Evolutionary conservation across 2,888 invertebrate genomes (phyloP).

Genomic region (Lasius fuliginosus): DNA sequence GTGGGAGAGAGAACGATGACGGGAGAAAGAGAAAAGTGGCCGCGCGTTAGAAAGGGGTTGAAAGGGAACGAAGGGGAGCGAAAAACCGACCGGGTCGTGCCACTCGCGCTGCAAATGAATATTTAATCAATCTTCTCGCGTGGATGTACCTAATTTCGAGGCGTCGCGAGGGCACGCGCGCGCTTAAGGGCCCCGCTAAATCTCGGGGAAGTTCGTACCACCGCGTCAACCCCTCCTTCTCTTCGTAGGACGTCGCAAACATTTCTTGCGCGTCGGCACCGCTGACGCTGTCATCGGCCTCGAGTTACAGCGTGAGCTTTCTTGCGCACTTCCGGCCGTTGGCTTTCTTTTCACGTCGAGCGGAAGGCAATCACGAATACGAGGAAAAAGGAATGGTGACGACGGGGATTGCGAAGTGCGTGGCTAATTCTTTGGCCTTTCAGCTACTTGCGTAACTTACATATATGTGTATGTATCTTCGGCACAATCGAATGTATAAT

Average conservation of each 20-base stretch:
- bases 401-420: conserved; percentile 26
- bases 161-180: conserved; percentile 66
- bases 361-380: conserved; percentile 43
- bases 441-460: neutral
- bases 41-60: conserved; percentile 16
- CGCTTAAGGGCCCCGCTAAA: conserved; percentile 69
- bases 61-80: conserved; percentile 9
- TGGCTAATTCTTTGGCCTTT: conserved; percentile 28
- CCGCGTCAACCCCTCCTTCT: neutral
- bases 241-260: neutral
- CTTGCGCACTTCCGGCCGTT: conserved; percentile 49
- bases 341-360: conserved; percentile 42
- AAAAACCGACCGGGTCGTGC: conserved; percentile 52
- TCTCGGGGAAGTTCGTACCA: conserved; percentile 65
- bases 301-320: conserved; percentile 45
- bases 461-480: neutral
- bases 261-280: conserved; percentile 23
- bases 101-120: conserved; percentile 81
- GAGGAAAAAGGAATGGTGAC: conserved; percentile 12
- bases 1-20: conserved; percentile 3
- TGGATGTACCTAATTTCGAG: conserved; percentile 81
- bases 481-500: neutral
- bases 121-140: conserved; percentile 84
- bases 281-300: conserved; percentile 54
- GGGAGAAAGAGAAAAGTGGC: conserved; percentile 17